phyloP scores from a whole-genome alignment of 2,797 vertebrate genomes.

The Channa striata region DNA sequence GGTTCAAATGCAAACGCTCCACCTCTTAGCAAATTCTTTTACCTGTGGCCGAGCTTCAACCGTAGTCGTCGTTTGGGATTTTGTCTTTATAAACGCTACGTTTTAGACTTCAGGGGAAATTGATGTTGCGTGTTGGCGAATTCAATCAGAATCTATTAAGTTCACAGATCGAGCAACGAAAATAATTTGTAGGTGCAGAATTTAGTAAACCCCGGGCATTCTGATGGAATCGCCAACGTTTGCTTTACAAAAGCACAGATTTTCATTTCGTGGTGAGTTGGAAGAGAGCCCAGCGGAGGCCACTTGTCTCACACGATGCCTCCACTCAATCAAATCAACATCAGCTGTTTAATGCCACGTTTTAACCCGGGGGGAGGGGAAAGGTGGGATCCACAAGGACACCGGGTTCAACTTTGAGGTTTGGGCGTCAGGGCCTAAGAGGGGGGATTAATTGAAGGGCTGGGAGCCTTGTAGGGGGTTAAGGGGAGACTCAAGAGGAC shows the following conservation, averaged over 20 bases:
- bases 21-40: too few species aligned
- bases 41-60: too few species aligned
- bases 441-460: slow-evolving; percentile 51
- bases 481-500: slow-evolving; percentile 20
- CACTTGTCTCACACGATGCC: slow-evolving; percentile 25
- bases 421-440: slow-evolving; percentile 35
- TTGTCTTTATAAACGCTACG: too few species aligned
- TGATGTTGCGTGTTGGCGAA: too few species aligned
- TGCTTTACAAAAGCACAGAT: neutral
- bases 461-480: slow-evolving; percentile 9
- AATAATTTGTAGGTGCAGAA: too few species aligned
- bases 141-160: too few species aligned
- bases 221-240: too few species aligned
- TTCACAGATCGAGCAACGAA: too few species aligned
- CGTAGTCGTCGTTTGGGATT: too few species aligned
- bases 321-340: slow-evolving; percentile 37
- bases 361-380: slow-evolving; percentile 21
- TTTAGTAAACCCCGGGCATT: too few species aligned
- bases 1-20: too few species aligned
- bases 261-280: slow-evolving; percentile 6
- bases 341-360: neutral
- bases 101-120: too few species aligned
- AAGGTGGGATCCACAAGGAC: slow-evolving; percentile 11
- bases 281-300: neutral
- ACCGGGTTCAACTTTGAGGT: slow-evolving; percentile 41